A percentile compares a stretch with the other conserved stretches of the same genome.
These are phyloP conservation scores for Tretioscincus oriximinensis DNA, from an alignment of 2,113 vertebrate genomes.

Conservation along the genomic window DNA sequence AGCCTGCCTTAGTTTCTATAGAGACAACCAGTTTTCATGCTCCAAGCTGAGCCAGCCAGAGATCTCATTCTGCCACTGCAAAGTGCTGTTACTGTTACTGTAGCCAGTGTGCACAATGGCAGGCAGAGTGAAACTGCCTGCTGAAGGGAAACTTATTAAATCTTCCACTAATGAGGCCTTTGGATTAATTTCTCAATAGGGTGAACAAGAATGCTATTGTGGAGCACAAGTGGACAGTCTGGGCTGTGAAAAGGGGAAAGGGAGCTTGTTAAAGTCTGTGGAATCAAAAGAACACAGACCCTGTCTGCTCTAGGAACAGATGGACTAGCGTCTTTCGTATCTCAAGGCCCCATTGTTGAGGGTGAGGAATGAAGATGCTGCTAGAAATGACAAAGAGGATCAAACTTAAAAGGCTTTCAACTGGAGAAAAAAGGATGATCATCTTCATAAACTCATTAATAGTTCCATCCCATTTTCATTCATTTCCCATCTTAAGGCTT, in stretches of 20 bases:
- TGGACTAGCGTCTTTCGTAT: not conserved
- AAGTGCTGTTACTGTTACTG: not conserved
- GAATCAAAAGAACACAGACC: not conserved
- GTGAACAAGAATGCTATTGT: not conserved
- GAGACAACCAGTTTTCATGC: constrained; percentile 4
- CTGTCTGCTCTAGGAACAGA: not conserved
- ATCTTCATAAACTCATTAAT: too few relatives aligned
- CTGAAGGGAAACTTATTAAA: not conserved
- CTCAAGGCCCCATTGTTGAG: not conserved
- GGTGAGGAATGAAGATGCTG: not conserved
- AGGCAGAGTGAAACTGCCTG: not conserved
- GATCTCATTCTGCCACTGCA: not conserved
- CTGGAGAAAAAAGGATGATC: not conserved
- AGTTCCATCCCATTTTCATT: too few relatives aligned
- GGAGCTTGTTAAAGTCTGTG: too few relatives aligned
- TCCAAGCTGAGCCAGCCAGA: not conserved
- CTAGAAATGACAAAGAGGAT: not conserved
- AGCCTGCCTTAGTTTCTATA: constrained; percentile 14
- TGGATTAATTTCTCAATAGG: not conserved
- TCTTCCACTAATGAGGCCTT: not conserved
- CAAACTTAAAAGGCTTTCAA: not conserved
- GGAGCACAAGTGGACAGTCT: not conserved
- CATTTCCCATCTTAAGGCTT: too few relatives aligned
- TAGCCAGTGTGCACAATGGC: not conserved
- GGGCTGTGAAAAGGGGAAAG: not conserved